Evolutionary conservation across 92 coral and sea anemone species (phyloP), one percentile per base, ranked within the genome.

Genomic region (Porites divaricata): DNA sequence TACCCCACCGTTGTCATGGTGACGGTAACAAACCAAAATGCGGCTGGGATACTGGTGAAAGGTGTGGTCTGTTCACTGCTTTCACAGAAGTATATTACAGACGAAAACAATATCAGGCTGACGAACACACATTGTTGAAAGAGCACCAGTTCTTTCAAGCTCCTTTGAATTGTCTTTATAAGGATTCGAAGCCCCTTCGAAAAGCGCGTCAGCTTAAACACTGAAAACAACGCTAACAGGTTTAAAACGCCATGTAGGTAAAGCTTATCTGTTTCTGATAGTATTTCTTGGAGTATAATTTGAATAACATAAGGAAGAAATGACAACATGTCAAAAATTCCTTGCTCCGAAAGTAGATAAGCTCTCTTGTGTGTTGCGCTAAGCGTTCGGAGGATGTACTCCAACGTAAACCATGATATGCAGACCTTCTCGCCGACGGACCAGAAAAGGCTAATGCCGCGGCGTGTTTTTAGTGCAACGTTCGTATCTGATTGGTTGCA

Each of bases 1-100:
- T 85, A 89, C 12, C 93, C 93, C 66, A 90, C 93, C 26, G 93
- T 90, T 57, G 93, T 90, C 90, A 90, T 90, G 81, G 93, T 90
- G 70, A 90, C 85, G 50, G 86, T 67, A 21, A 71, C 78, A 72
- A 72, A 90, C 93, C 93, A 90, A 64, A 86, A 86, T 49, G 90
- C 79, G 2, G 28, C 90, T 24, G 93, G 93, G 76, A 90, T 90
- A 49, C 93, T 90, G n/a, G 67, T 67, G 84, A 90, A 90, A 23
- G 63, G 45, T 13, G 86, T 41, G 1, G 86, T 19, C 22, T 63
- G 22, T 48, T 70, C 78, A n/a, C 57, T 41, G 45, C 83, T 75
- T 21, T 90, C 93, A 8, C 64, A 68, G 87, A 67, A 90, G 63
- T 75, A 86, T 45, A 90, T 25, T 58, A 90, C 69, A 25, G 89